Conservation (phyloP, 1,140 invertebrate species). For the Drosophila tristis region DNA sequence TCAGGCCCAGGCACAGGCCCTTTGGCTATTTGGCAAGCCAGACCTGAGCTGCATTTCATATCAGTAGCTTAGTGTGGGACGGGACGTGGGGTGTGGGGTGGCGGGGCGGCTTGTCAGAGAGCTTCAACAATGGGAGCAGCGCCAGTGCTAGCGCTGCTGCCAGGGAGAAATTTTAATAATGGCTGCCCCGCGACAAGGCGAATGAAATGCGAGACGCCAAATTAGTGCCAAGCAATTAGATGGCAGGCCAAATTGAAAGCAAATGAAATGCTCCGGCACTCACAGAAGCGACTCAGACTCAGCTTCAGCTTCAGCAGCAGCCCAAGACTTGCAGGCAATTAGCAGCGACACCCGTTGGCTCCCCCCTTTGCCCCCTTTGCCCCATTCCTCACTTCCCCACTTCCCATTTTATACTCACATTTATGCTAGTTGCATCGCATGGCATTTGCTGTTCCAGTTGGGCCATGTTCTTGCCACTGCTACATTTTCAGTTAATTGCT, state of each 20-base stretch:
- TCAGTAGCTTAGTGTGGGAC: slow-evolving; percentile 60
- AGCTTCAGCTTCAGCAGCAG: slow-evolving; percentile 5
- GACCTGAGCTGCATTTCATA: slow-evolving; percentile 62
- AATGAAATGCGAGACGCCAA: slow-evolving; percentile 45
- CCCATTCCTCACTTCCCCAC: too few species aligned
- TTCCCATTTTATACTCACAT: slow-evolving; percentile 60
- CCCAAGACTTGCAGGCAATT: slow-evolving; percentile 58
- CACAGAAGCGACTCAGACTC: slow-evolving; percentile 10
- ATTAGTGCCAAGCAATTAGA: slow-evolving; percentile 58
- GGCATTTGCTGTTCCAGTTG: slow-evolving; percentile 80
- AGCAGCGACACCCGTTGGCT: slow-evolving; percentile 46
- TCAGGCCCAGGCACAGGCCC: slow-evolving; percentile 10
- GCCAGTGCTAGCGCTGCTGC: slow-evolving; percentile 1
- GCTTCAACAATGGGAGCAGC: slow-evolving; percentile 17
- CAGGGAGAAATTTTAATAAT: slow-evolving; percentile 61
- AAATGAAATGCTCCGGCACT: slow-evolving; percentile 67
- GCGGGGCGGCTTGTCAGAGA: slow-evolving; percentile 4
- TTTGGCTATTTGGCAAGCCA: slow-evolving; percentile 38
- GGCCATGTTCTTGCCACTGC: slow-evolving; percentile 74
- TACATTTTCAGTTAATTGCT: slow-evolving; percentile 82
- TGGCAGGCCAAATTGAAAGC: slow-evolving; percentile 73
- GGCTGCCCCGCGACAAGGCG: slow-evolving; percentile 20
- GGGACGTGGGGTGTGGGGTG: neutral
- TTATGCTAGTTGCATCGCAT: slow-evolving; percentile 78
- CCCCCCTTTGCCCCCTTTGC: slow-evolving; percentile 7